Evolutionary conservation across 2,888 invertebrate species (phyloP).

Genomic region (Conops quadrifasciatus): DNA sequence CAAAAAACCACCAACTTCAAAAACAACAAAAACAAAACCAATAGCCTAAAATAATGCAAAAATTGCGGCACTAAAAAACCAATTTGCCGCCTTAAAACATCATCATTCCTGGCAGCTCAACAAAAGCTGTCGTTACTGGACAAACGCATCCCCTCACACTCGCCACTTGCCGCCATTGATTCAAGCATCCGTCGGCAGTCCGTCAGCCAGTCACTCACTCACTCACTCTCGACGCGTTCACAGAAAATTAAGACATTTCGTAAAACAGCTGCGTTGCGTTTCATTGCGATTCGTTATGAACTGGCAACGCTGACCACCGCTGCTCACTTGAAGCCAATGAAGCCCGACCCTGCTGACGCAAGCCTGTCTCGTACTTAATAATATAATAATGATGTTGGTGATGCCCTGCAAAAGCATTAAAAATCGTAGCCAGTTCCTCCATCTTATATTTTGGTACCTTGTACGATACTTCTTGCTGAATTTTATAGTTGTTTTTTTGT

Average conservation of each 20-base stretch:
- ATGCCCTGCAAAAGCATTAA: conserved; percentile 8
- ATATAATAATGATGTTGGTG: conserved; percentile 9
- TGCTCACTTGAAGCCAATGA: no score
- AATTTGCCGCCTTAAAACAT: conserved; percentile 31
- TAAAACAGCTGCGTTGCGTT: conserved; percentile 29
- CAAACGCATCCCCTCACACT: no score
- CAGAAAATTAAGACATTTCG: conserved; percentile 40
- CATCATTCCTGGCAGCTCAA: conserved; percentile 16
- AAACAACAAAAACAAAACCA: not conserved
- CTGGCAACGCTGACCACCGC: no score
- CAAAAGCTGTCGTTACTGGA: conserved; percentile 38
- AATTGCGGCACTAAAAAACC: conserved; percentile 30
- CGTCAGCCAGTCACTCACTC: no score
- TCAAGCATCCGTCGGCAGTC: conserved; percentile 10
- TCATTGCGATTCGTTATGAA: conserved; percentile 19
- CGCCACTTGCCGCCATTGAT: not conserved
- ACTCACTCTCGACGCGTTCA: not conserved
- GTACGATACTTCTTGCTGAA: no score
- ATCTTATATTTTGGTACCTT: conserved; percentile 20
- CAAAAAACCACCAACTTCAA: no score
- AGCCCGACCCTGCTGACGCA: no score
- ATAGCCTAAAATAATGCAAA: conserved; percentile 24
- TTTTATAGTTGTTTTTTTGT: conserved; percentile 4
- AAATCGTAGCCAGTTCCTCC: conserved; percentile 10
- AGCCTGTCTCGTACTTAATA: not conserved